A percentile compares a stretch with the other conserved stretches of the same genome.
Conservation (phyloP, 2,797 vertebrate genomes). For the Trachurus trachurus region DNA sequence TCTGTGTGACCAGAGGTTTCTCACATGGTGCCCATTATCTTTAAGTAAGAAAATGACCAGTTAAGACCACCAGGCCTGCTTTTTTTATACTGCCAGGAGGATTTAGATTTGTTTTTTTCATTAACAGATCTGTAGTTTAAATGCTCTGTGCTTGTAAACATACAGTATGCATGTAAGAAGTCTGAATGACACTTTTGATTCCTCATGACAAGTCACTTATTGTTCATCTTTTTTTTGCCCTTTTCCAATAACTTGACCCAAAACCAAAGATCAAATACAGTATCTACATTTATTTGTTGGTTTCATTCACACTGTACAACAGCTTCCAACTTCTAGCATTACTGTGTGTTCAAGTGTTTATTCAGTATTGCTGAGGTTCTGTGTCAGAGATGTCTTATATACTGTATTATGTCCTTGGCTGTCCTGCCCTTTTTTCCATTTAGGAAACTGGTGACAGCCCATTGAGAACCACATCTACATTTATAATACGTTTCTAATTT, state of each 20-base stretch:
- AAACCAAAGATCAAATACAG: constrained; percentile 4
- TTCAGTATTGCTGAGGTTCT: background rate
- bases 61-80: constrained; percentile 73
- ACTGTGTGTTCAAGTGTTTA: background rate
- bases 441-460: background rate
- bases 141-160: constrained; percentile 30
- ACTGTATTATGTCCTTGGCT: no score
- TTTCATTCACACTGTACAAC: background rate
- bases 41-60: constrained; percentile 74
- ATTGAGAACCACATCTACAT: background rate
- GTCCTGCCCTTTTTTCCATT: background rate
- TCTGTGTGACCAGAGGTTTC: constrained; percentile 57
- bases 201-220: background rate
- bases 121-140: constrained; percentile 31
- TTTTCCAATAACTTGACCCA: background rate
- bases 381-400: background rate
- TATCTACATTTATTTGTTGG: constrained; percentile 15
- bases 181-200: constrained; percentile 1
- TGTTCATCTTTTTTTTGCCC: background rate
- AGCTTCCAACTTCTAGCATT: background rate
- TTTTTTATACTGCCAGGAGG: constrained; percentile 53
- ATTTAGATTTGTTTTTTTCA: constrained; percentile 21
- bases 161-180: background rate
- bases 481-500: no score
- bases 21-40: constrained; percentile 83